These are phyloP conservation scores for Accipiter virgatus DNA, from an alignment of 2,113 vertebrate species.

Conservation along the genomic window DNA sequence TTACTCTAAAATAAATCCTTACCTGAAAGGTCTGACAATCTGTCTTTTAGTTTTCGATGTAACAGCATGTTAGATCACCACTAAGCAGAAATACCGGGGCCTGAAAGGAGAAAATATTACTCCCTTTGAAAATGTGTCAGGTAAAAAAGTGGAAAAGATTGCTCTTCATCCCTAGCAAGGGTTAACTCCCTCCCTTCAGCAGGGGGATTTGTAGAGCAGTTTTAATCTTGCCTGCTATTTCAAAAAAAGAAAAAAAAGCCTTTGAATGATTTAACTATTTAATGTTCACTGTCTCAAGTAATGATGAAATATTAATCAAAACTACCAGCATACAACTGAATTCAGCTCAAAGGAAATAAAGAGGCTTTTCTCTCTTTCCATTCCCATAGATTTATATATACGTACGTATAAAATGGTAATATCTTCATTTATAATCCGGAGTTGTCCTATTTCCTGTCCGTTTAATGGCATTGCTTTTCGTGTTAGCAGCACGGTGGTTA, in stretches of 20 bases:
- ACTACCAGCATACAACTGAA: neutral
- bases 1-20: neutral
- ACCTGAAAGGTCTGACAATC: neutral
- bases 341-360: constrained; percentile 27
- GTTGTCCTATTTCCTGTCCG: constrained; percentile 17
- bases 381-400: neutral
- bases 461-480: constrained; percentile 26
- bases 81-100: neutral
- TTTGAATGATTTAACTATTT: neutral
- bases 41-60: neutral
- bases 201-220: neutral
- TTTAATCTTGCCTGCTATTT: neutral
- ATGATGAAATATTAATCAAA: neutral
- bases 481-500: constrained; percentile 39
- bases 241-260: neutral
- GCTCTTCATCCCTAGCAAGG: neutral
- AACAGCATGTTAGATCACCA: neutral
- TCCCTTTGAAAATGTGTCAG: neutral
- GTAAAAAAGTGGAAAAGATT: neutral
- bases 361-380: constrained; percentile 9
- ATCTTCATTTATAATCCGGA: constrained; percentile 43
- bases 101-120: neutral
- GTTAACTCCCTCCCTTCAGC: neutral
- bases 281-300: neutral
- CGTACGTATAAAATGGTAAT: neutral